Base-by-base conservation (phyloP, 2,888 invertebrate species). In the Chouioia cunea region DNA sequence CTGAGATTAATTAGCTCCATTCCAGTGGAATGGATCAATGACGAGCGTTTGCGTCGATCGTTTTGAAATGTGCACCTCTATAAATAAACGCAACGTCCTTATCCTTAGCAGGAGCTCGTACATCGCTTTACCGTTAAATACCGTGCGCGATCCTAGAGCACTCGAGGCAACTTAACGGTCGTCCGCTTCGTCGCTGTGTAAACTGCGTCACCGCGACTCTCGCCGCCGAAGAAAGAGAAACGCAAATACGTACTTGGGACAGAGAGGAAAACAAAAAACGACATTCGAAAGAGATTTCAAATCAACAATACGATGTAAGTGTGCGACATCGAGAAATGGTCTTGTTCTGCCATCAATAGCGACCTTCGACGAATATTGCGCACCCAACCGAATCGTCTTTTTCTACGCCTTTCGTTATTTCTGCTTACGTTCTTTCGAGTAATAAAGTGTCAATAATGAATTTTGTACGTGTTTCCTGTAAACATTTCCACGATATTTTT, bases 61-160 rank as follows among this genome's bases (percentile, higher is more conserved):
- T 58, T 56, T 48, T 23, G 23, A 18, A 47, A 22, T 20, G 20
- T n/a, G 27, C 48, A 15, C 10, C 16, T 56, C 62, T 68, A 56
- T 62, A 56, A 56, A 68, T 56, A 62, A 22, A 54, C 46, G 20
- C 8, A n/a, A 16, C 56, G 56, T 56, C 36, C 43, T 56, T 43
- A 56, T 52, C 54, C 14, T n/a, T n/a, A n/a, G 27, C 27, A 27
- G 27, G 27, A n/a, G 4, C 12, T 3, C 50, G 22, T 14, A 43
- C 20, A 57, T 62, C 58, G 52, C 58, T 64, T 58, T 64, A 64
- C 58, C 70, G 70, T 70, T 70, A 70, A 64, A 65, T 65, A 64
- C 70, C 53, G 22, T 22, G 59, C 58, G 59, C 58, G 59, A 65
- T 70, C 64, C 59, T 59, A 53, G 64, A 57, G 14, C 48, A 60